Conservation (phyloP, 1,140 invertebrate genomes). For the Ceratina japonica region DNA sequence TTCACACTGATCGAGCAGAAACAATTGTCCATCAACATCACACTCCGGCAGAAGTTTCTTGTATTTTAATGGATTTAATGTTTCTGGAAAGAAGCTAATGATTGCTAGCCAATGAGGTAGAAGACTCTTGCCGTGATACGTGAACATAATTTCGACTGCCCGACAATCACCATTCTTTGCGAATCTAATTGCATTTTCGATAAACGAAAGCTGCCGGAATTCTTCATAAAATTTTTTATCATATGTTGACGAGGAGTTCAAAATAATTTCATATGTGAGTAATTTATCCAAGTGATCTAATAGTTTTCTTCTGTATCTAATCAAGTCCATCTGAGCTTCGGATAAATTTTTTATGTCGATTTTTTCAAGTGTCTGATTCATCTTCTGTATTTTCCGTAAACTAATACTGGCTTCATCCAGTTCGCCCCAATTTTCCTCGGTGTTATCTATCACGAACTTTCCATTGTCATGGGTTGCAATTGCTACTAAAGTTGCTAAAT, state of each 20-base stretch:
- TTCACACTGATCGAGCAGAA: constrained; percentile 78
- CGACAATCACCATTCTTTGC: constrained; percentile 81
- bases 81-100: constrained; percentile 89
- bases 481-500: constrained; percentile 82
- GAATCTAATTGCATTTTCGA: constrained; percentile 81
- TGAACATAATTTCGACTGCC: constrained; percentile 85
- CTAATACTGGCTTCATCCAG: constrained; percentile 61
- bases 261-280: constrained; percentile 83
- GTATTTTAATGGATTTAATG: constrained; percentile 85
- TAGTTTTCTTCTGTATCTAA: constrained; percentile 81
- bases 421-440: constrained; percentile 59
- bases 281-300: constrained; percentile 84
- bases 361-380: constrained; percentile 68
- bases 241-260: constrained; percentile 73
- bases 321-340: constrained; percentile 82
- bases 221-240: constrained; percentile 81
- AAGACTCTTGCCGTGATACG: constrained; percentile 84
- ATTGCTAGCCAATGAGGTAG: constrained; percentile 85
- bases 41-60: constrained; percentile 83
- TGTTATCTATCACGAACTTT: constrained; percentile 64
- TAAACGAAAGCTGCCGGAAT: constrained; percentile 81
- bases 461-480: constrained; percentile 76
- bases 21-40: constrained; percentile 79
- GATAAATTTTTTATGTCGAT: constrained; percentile 77
- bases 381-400: constrained; percentile 67